These are phyloP conservation scores for Dreissena rostriformis DNA, from an alignment of 1,140 invertebrate species.

Conservation along the genomic window DNA sequence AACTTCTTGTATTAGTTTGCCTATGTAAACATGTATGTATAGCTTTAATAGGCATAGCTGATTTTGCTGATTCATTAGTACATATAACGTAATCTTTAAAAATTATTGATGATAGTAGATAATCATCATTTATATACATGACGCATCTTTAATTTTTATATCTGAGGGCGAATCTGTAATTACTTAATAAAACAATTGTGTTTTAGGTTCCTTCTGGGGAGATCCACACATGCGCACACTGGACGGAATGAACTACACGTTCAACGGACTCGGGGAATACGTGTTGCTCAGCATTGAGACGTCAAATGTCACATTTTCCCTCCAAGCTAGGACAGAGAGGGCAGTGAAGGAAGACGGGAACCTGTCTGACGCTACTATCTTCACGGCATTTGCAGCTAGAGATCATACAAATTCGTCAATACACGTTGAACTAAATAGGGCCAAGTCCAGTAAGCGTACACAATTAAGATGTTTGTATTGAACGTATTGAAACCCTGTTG, in stretches of 20 bases:
- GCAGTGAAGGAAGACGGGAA: slow-evolving; percentile 23
- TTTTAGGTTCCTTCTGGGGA: slow-evolving; percentile 82
- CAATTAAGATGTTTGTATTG: background rate
- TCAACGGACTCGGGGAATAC: slow-evolving; percentile 98
- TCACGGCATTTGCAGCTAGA: slow-evolving; percentile 28
- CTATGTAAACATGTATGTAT: too few species aligned
- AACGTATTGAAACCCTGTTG: too few species aligned
- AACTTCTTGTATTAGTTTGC: too few species aligned
- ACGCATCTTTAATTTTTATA: too few species aligned
- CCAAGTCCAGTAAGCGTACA: background rate
- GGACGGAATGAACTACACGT: slow-evolving; percentile 94
- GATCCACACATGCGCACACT: slow-evolving; percentile 97
- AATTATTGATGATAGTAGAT: too few species aligned
- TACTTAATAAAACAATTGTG: background rate
- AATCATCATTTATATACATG: too few species aligned
- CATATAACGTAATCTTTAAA: too few species aligned
- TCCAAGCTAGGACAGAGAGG: slow-evolving; percentile 36
- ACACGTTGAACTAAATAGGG: slow-evolving; percentile 28
- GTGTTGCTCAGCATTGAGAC: slow-evolving; percentile 83
- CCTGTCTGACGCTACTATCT: slow-evolving; percentile 33
- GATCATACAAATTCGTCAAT: slow-evolving; percentile 11
- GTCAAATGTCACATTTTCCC: slow-evolving; percentile 1
- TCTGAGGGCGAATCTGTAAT: background rate
- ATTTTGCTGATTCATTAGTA: too few species aligned
- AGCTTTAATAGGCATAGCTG: too few species aligned